Evolutionary conservation across 1,140 invertebrate species (phyloP).

Genomic region (Diploscapter pachys): DNA sequence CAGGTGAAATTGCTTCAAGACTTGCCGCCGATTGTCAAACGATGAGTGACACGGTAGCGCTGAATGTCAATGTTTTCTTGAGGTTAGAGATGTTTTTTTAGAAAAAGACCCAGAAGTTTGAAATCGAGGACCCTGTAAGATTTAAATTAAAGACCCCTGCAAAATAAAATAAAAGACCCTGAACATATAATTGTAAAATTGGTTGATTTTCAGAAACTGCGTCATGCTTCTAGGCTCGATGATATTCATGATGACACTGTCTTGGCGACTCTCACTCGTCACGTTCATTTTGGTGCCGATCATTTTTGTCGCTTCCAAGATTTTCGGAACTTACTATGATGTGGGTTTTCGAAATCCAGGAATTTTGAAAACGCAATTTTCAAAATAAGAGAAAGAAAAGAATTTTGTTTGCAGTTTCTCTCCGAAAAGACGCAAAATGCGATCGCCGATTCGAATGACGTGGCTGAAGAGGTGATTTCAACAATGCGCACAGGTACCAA

Average conservation of each 20-base stretch:
- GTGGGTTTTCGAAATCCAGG: slow-evolving; percentile 40
- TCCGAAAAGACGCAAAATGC: slow-evolving; percentile 60
- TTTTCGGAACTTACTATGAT: slow-evolving; percentile 62
- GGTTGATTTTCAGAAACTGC: slow-evolving; percentile 39
- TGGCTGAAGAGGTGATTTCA: slow-evolving; percentile 60
- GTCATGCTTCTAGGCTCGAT: slow-evolving; percentile 57
- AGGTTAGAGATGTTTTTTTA: slow-evolving; percentile 18
- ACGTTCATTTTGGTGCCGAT: slow-evolving; percentile 61
- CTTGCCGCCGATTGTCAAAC: slow-evolving; percentile 58
- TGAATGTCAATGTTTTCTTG: slow-evolving; percentile 55
- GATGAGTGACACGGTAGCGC: slow-evolving; percentile 58
- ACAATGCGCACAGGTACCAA: slow-evolving; percentile 52
- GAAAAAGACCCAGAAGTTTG: too few species aligned
- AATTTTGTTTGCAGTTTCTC: slow-evolving; percentile 48
- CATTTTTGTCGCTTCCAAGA: slow-evolving; percentile 60
- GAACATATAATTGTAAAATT: too few species aligned
- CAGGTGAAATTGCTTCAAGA: slow-evolving; percentile 56
- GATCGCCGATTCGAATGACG: slow-evolving; percentile 61
- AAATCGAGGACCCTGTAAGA: too few species aligned
- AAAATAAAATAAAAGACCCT: too few species aligned
- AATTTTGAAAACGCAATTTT: not conserved
- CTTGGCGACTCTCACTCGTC: slow-evolving; percentile 60
- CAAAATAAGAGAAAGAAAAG: too few species aligned
- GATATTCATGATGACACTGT: slow-evolving; percentile 62
- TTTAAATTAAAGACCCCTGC: too few species aligned